Percentiles rank a stretch among this genome's conserved stretches.
Conservation (phyloP, 2,113 vertebrate species). For the Numida meleagris region DNA sequence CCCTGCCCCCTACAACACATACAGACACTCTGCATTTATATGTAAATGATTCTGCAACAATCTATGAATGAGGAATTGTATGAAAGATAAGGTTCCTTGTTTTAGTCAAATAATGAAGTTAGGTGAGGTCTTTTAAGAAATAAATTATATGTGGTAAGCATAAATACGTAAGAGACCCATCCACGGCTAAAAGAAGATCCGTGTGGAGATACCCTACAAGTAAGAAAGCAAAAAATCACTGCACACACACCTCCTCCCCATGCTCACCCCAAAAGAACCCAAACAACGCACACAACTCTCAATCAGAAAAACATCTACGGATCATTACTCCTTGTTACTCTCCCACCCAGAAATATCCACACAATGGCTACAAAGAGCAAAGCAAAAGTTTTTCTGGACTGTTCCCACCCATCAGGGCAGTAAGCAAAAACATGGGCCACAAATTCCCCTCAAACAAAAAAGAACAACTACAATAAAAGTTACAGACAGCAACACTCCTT, state of each 20-base stretch:
- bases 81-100: not conserved
- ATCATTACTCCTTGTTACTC: not conserved
- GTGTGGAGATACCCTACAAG: not conserved
- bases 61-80: not conserved
- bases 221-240: not conserved
- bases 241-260: rapidly evolving
- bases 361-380: not conserved
- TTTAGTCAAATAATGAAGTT: not conserved
- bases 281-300: not conserved
- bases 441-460: not conserved
- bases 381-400: not conserved
- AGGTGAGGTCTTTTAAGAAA: not conserved
- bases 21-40: not conserved
- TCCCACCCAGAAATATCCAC: not conserved
- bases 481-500: not conserved
- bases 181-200: not conserved
- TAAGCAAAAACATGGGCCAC: not conserved
- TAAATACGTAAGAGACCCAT: not conserved
- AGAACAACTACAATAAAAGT: not conserved
- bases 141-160: not conserved
- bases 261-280: not conserved
- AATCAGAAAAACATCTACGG: rapidly evolving
- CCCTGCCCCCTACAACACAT: not conserved
- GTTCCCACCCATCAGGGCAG: not conserved
- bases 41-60: not conserved